phyloP scores from a whole-genome alignment of 2,113 vertebrate species.

The Patagioenas fasciata region DNA sequence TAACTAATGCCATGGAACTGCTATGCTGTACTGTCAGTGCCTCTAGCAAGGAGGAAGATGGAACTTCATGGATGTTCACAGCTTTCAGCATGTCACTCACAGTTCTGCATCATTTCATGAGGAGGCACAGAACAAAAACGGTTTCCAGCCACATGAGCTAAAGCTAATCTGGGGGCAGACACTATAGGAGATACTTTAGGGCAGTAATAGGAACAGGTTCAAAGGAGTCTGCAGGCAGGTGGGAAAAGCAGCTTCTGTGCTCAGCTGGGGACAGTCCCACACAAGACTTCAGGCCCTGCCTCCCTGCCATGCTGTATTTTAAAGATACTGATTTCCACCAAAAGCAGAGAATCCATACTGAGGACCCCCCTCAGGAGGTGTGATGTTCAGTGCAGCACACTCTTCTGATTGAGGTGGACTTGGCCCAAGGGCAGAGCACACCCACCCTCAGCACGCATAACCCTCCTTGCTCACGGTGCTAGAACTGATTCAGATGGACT shows the following conservation, averaged over 20 bases:
- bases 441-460: accelerated
- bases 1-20: not conserved
- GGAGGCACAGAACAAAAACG: not conserved
- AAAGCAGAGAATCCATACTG: accelerated
- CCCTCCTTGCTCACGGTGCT: accelerated
- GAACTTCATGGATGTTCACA: not conserved
- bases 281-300: not conserved
- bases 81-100: not conserved
- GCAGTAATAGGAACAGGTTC: not conserved
- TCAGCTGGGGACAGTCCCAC: not conserved
- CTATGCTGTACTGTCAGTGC: not conserved
- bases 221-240: not conserved
- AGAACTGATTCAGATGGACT: not conserved
- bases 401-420: not conserved
- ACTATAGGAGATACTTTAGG: not conserved
- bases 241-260: not conserved
- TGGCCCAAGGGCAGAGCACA: not conserved
- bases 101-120: not conserved
- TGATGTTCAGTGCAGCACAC: not conserved
- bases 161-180: not conserved
- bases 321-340: not conserved
- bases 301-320: not conserved
- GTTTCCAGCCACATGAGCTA: not conserved
- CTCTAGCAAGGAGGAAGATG: not conserved
- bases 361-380: not conserved